These are phyloP conservation scores for Tragelaphus eurycerus DNA, from an alignment of 2,797 vertebrate species.

Conservation along the genomic window DNA sequence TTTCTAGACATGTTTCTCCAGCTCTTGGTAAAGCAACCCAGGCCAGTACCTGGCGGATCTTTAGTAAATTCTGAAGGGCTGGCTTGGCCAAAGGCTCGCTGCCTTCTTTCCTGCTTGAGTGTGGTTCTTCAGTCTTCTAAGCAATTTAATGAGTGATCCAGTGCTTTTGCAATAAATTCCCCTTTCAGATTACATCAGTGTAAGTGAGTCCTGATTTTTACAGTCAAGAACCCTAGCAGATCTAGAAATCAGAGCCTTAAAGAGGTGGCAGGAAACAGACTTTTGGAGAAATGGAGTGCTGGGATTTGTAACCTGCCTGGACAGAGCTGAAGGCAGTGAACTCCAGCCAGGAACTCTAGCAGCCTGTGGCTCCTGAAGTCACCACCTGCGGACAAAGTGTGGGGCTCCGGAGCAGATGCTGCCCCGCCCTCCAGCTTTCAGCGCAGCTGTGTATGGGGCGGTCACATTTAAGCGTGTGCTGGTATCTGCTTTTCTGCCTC, in stretches of 20 bases:
- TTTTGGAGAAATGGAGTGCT: neutral
- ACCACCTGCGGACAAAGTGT: neutral
- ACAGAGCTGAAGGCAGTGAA: neutral
- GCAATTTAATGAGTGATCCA: neutral
- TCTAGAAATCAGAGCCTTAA: slow-evolving; percentile 14
- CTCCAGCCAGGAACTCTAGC: neutral
- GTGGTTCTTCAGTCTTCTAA: neutral
- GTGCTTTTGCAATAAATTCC: neutral
- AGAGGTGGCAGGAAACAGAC: neutral
- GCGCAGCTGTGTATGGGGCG: neutral
- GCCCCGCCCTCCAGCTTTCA: neutral
- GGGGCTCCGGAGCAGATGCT: rapidly evolving
- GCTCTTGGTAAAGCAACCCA: neutral
- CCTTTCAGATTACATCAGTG: neutral
- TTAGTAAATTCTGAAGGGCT: neutral
- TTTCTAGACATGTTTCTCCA: neutral
- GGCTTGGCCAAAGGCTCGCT: neutral
- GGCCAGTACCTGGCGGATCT: neutral
- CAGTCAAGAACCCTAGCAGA: neutral
- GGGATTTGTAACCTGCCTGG: neutral
- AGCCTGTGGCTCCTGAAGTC: neutral
- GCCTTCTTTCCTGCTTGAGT: neutral
- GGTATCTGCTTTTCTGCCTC: neutral
- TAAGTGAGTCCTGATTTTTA: slow-evolving; percentile 37
- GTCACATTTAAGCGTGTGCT: neutral